Percentiles rank a stretch among this genome's conserved stretches.
Evolutionary conservation across 2,888 invertebrate genomes (phyloP).

Genomic region (Alviniconcha strummeri): DNA sequence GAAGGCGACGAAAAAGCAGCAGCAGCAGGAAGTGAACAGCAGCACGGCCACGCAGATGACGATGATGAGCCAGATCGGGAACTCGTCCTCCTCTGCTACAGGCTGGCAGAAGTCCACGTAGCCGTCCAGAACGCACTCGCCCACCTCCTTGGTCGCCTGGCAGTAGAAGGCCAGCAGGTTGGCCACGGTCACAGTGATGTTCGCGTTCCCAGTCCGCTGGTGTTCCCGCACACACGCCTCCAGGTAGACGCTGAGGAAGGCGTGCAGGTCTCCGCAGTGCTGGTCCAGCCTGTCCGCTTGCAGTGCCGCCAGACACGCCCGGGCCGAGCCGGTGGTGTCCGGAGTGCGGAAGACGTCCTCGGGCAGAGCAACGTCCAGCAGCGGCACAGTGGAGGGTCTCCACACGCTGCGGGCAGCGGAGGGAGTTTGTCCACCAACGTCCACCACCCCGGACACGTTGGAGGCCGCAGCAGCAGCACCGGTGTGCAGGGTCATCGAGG

Average conservation of each 20-base stretch:
- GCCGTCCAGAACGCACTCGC: conserved; percentile 50
- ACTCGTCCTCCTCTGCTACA: conserved; percentile 19
- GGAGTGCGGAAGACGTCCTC: conserved; percentile 8
- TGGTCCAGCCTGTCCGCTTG: conserved; percentile 12
- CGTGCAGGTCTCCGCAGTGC: conserved; percentile 31
- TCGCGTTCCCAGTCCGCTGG: conserved; percentile 34
- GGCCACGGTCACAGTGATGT: conserved; percentile 39
- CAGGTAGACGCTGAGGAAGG: conserved; percentile 47
- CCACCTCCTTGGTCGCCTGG: conserved; percentile 46
- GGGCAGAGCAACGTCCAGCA: conserved; percentile 26
- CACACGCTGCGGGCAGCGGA: conserved; percentile 10
- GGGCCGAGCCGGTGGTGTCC: not conserved
- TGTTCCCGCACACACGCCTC: conserved; percentile 55
- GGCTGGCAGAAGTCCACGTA: conserved; percentile 53
- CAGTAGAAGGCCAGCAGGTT: conserved; percentile 52
- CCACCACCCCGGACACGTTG: not conserved
- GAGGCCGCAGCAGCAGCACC: not conserved
- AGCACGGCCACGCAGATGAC: conserved; percentile 21
- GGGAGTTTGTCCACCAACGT: not conserved
- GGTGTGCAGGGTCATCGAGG: conserved; percentile 36
- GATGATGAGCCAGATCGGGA: conserved; percentile 20
- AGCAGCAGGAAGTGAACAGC: conserved; percentile 9
- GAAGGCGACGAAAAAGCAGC: conserved; percentile 15
- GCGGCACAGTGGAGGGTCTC: conserved; percentile 38
- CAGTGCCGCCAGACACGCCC: conserved; percentile 20